A percentile compares a stretch with the other conserved stretches of the same genome.
phyloP scores from a whole-genome alignment of 2,113 vertebrate species.

The Galeopterus variegatus region DNA sequence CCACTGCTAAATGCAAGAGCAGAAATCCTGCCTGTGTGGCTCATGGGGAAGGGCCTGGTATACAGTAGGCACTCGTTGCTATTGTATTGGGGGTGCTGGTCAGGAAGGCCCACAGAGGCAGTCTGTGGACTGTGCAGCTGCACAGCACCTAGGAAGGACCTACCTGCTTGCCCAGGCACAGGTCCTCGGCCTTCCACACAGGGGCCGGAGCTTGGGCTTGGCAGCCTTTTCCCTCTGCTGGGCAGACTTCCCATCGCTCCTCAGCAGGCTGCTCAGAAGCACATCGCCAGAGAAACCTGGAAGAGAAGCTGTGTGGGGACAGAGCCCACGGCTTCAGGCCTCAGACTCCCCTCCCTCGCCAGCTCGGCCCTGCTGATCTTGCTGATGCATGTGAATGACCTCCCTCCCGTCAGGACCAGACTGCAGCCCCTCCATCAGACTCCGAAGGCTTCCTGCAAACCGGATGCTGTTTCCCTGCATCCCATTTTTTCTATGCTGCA shows the following conservation, averaged over 20 bases:
- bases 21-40: neutral
- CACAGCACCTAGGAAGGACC: neutral
- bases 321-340: neutral
- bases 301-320: conserved; percentile 27
- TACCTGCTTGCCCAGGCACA: conserved; percentile 70
- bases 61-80: neutral
- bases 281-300: conserved; percentile 52
- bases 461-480: neutral
- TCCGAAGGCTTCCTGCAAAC: neutral
- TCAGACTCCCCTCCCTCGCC: neutral
- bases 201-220: neutral
- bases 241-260: conserved; percentile 85
- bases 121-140: neutral
- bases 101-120: neutral
- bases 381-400: neutral
- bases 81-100: neutral
- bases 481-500: neutral
- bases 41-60: neutral
- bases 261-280: neutral
- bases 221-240: conserved; percentile 74
- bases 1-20: neutral
- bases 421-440: neutral
- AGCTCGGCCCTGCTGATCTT: neutral
- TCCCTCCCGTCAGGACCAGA: neutral
- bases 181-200: conserved; percentile 1